Conservation (phyloP, 2,797 vertebrate species). For the Rhyacichthys aspro region DNA sequence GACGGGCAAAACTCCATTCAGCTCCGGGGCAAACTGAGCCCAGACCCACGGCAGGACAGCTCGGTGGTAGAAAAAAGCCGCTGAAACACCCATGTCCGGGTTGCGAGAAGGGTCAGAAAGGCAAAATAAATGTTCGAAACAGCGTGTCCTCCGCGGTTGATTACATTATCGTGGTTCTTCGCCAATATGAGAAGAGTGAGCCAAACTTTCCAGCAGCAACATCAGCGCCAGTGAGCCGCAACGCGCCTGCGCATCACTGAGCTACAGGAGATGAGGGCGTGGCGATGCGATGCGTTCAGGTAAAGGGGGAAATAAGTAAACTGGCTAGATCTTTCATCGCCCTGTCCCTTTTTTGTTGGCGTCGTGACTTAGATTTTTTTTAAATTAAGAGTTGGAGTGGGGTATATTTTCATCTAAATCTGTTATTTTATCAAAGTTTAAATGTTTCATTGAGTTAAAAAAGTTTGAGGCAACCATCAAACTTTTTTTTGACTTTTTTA, state of each 20-base stretch:
- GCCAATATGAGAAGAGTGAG: constrained; percentile 42
- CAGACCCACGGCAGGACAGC: constrained; percentile 43
- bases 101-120: not conserved
- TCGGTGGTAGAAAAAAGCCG: constrained; percentile 43
- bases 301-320: not conserved
- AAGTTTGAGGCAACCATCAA: no score
- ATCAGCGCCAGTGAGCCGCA: constrained; percentile 5
- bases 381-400: no score
- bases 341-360: not conserved
- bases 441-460: no score
- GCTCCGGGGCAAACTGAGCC: constrained; percentile 55
- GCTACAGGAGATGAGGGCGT: constrained; percentile 30
- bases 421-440: no score
- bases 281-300: constrained; percentile 37
- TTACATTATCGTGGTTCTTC: constrained; percentile 27
- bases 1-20: constrained; percentile 54
- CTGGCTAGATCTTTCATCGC: not conserved
- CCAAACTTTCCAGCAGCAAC: constrained; percentile 71
- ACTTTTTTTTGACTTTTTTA: no score
- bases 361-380: no score
- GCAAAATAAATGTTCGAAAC: constrained; percentile 1
- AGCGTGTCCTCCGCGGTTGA: not conserved
- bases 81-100: constrained; percentile 55
- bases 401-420: no score
- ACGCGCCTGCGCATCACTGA: constrained; percentile 55